Percentiles rank a stretch among this genome's conserved stretches.
These are phyloP conservation scores for Hirtodrosophila histrioides DNA, from an alignment of 2,888 invertebrate genomes.

Conservation along the genomic window DNA sequence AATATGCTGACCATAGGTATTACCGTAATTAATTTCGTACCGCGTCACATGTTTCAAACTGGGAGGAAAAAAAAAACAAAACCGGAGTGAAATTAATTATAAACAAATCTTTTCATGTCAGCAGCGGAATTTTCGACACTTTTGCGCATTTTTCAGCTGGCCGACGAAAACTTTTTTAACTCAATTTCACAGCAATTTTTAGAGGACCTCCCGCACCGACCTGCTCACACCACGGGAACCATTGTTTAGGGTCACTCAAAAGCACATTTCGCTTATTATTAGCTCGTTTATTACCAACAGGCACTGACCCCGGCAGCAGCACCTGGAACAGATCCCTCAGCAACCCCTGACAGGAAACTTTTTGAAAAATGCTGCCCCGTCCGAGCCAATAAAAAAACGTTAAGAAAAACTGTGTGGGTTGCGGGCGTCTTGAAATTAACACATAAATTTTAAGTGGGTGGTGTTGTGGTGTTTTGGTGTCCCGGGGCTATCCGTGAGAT, in stretches of 20 bases:
- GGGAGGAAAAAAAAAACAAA: slow-evolving; percentile 15
- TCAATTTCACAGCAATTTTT: slow-evolving; percentile 67
- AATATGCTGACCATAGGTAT: slow-evolving; percentile 61
- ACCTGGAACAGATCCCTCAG: slow-evolving; percentile 52
- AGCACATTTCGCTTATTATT: slow-evolving; percentile 83
- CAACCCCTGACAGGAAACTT: slow-evolving; percentile 39
- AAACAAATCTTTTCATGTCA: slow-evolving; percentile 79
- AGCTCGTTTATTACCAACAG: slow-evolving; percentile 82
- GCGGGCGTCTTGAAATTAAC: slow-evolving; percentile 82
- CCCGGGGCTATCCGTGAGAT: slow-evolving; percentile 57
- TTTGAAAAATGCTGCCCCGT: slow-evolving; percentile 61
- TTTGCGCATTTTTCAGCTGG: slow-evolving; percentile 70
- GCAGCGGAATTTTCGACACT: slow-evolving; percentile 77
- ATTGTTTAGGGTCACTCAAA: slow-evolving; percentile 79
- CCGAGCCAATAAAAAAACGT: slow-evolving; percentile 59
- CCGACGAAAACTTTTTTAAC: slow-evolving; percentile 43
- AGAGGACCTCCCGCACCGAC: slow-evolving; percentile 5
- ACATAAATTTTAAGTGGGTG: slow-evolving; percentile 83
- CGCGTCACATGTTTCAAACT: slow-evolving; percentile 65
- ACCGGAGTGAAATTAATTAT: slow-evolving; percentile 69
- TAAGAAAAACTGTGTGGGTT: slow-evolving; percentile 54
- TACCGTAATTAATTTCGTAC: slow-evolving; percentile 76
- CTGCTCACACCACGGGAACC: background rate
- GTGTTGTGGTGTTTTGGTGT: slow-evolving; percentile 32
- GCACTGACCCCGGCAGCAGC: slow-evolving; percentile 69